Percentiles rank a stretch among this genome's conserved stretches.
These are phyloP conservation scores for Epinotia bilunana DNA, from an alignment of 2,888 invertebrate genomes.

Conservation along the genomic window DNA sequence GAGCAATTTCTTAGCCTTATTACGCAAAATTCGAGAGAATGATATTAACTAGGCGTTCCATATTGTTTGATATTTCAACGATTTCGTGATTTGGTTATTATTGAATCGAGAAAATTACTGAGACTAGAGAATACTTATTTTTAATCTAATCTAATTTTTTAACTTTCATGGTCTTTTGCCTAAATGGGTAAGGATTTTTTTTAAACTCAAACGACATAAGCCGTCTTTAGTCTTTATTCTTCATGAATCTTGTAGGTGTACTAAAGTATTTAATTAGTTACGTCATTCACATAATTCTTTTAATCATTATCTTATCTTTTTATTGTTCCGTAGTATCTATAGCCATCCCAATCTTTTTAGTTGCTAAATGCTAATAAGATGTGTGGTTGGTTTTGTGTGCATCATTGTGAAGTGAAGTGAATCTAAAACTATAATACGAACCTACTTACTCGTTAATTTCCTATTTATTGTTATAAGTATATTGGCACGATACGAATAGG, in stretches of 20 bases:
- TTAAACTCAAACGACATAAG: no score
- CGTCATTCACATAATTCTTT: not conserved
- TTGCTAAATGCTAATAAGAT: not conserved
- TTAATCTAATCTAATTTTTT: no score
- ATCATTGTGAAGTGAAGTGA: not conserved
- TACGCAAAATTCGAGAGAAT: not conserved
- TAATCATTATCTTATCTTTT: not conserved
- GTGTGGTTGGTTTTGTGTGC: not conserved
- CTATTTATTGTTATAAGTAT: not conserved
- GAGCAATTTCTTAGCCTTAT: conserved; percentile 29
- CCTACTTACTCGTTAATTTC: not conserved
- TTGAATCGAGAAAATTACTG: not conserved
- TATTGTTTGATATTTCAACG: not conserved
- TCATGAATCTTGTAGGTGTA: no score
- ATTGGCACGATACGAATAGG: not conserved
- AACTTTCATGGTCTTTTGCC: no score
- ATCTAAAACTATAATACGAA: not conserved
- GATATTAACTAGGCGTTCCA: conserved; percentile 10
- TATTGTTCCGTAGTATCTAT: not conserved
- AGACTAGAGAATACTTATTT: not conserved
- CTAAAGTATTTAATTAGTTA: no score
- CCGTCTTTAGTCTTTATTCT: no score
- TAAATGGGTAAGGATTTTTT: no score
- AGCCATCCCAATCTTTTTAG: not conserved
- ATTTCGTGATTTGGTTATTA: not conserved